phyloP scores from a whole-genome alignment of 2,888 invertebrate genomes.

The Crossocerus cetratus region DNA sequence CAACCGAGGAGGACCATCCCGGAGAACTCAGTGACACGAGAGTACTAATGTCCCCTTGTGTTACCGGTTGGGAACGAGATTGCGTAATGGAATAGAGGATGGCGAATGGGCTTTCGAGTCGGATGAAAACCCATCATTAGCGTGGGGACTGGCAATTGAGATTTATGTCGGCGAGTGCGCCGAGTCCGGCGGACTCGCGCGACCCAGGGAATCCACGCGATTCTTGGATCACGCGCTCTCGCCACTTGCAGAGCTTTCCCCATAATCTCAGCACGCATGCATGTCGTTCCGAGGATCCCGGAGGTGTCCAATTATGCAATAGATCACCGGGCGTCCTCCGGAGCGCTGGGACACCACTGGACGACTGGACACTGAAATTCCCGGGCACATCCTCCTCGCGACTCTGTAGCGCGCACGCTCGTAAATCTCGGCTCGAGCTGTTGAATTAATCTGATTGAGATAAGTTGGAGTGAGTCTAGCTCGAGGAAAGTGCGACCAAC shows the following conservation, averaged over 20 bases:
- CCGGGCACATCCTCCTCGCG: constrained; percentile 35
- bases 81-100: too few relatives aligned
- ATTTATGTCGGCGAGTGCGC: constrained; percentile 34
- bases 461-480: constrained; percentile 7
- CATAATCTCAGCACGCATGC: constrained; percentile 30
- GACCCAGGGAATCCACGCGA: constrained; percentile 37
- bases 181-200: not conserved
- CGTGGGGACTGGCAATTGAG: constrained; percentile 43
- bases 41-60: too few relatives aligned
- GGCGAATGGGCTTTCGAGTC: constrained; percentile 11
- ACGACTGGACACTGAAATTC: constrained; percentile 14
- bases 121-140: constrained; percentile 36
- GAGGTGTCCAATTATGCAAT: constrained; percentile 53
- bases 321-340: constrained; percentile 47
- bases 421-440: constrained; percentile 34
- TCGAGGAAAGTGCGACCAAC: too few relatives aligned
- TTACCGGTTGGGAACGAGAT: too few relatives aligned
- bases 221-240: constrained; percentile 14
- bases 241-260: constrained; percentile 20
- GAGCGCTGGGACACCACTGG: constrained; percentile 20
- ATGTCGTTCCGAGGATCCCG: not conserved
- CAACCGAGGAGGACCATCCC: too few relatives aligned
- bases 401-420: constrained; percentile 34
- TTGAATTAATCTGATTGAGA: constrained; percentile 49
- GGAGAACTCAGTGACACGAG: too few relatives aligned